phyloP scores from a whole-genome alignment of 1,140 invertebrate species.

The Eulimnadia texana region DNA sequence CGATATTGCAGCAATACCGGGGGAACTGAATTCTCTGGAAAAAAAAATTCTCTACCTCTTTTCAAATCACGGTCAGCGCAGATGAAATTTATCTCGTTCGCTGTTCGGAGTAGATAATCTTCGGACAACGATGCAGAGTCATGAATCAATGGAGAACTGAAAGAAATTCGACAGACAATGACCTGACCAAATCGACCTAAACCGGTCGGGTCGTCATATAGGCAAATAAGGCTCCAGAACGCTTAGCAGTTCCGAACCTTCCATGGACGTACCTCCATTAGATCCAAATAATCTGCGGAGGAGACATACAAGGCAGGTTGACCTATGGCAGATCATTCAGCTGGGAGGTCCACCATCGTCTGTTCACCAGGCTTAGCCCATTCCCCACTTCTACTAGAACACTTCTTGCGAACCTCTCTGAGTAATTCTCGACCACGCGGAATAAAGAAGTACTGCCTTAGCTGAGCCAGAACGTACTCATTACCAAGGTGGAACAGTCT shows the following conservation, averaged over 20 bases:
- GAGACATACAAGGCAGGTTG: too few relatives aligned
- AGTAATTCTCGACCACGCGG: neutral
- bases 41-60: neutral
- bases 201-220: too few relatives aligned
- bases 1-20: too few relatives aligned
- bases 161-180: neutral
- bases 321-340: too few relatives aligned
- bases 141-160: neutral
- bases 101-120: neutral
- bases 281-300: neutral
- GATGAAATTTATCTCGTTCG: conserved; percentile 1
- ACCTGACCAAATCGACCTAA: conserved; percentile 14
- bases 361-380: too few relatives aligned
- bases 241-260: neutral
- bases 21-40: too few relatives aligned
- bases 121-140: neutral
- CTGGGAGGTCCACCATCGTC: too few relatives aligned
- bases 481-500: neutral
- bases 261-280: neutral
- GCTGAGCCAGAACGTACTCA: neutral
- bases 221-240: conserved; percentile 16
- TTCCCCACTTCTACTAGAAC: too few relatives aligned
- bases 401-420: neutral
- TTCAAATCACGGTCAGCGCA: neutral
- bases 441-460: too few relatives aligned